Evolutionary conservation across 2,113 vertebrate genomes (phyloP).

Genomic region (Callocephalon fimbriatum): DNA sequence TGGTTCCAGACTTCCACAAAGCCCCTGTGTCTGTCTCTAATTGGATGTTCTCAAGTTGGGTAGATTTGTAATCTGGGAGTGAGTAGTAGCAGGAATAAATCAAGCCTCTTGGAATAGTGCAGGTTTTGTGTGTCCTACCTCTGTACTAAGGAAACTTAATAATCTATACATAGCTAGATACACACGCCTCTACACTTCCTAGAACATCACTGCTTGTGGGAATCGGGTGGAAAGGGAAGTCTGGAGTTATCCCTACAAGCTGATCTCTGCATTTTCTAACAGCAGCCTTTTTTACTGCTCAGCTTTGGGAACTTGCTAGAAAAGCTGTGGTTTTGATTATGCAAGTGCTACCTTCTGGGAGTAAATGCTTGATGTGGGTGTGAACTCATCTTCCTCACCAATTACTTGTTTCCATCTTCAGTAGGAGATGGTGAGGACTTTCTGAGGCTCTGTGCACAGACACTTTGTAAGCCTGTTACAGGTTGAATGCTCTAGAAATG

Average conservation of each 20-base stretch:
- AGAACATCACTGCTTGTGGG: background rate
- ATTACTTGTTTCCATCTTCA: background rate
- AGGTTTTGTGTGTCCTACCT: background rate
- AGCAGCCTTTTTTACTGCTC: background rate
- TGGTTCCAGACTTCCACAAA: background rate
- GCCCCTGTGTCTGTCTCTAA: background rate
- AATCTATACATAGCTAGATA: fast-evolving
- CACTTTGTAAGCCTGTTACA: fast-evolving
- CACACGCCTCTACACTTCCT: background rate
- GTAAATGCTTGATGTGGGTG: background rate
- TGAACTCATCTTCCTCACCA: background rate
- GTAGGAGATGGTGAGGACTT: background rate
- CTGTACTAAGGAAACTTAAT: background rate
- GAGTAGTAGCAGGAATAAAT: background rate
- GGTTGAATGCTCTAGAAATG: background rate
- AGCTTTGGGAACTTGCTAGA: background rate
- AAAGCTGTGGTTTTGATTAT: background rate
- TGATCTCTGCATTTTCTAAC: background rate
- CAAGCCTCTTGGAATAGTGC: background rate
- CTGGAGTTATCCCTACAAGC: background rate
- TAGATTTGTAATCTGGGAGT: background rate
- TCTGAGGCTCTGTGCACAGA: background rate
- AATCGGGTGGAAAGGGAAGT: background rate
- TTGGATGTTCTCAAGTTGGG: background rate
- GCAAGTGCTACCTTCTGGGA: background rate